Conservation (phyloP, 2,888 invertebrate genomes). For the Drosophila neotestacea region DNA sequence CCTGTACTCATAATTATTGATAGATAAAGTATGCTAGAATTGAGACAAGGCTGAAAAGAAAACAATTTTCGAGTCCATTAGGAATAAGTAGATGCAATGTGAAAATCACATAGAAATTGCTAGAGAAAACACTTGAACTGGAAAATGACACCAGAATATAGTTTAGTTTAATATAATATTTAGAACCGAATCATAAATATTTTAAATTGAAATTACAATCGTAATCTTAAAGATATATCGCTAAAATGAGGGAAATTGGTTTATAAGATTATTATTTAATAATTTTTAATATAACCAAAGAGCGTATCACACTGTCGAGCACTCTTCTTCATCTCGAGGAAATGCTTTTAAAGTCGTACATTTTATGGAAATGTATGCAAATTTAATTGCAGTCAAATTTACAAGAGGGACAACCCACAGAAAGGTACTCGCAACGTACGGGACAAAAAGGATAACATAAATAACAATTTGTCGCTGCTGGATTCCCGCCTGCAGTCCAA, state of each 20-base stretch:
- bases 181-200: too few species aligned
- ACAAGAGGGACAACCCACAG: conserved; percentile 46
- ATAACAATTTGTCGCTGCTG: conserved; percentile 71
- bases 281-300: neutral
- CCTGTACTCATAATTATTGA: conserved; percentile 17
- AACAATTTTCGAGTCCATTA: too few species aligned
- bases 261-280: neutral
- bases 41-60: neutral
- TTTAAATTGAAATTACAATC: neutral
- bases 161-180: too few species aligned
- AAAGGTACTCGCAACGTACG: conserved; percentile 35
- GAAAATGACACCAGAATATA: neutral
- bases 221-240: neutral
- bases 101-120: neutral
- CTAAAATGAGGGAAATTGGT: neutral
- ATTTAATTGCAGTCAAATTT: conserved; percentile 80
- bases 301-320: neutral
- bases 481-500: conserved; percentile 6
- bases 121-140: too few species aligned
- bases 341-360: conserved; percentile 54
- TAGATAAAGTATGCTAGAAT: neutral
- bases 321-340: neutral
- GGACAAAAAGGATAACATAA: conserved; percentile 66
- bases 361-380: conserved; percentile 79
- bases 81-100: too few species aligned